Conservation (phyloP, 2,113 vertebrate species). For the Myotis yumanensis region DNA sequence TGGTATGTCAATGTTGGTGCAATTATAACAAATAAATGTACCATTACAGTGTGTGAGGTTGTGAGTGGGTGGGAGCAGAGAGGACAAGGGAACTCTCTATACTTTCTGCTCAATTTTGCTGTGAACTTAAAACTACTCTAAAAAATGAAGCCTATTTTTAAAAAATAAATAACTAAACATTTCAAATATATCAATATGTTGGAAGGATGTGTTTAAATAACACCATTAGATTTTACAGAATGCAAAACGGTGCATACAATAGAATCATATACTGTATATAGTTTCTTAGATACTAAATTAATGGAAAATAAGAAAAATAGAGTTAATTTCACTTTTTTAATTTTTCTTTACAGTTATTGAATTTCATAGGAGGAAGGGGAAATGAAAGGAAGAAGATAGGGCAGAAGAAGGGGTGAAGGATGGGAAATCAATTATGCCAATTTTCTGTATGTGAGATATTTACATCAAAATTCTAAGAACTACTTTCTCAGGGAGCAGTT, state of each 20-base stretch:
- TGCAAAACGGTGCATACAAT: neutral
- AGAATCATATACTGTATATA: neutral
- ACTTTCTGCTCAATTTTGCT: neutral
- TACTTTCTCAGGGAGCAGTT: constrained; percentile 3
- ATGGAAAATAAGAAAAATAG: constrained; percentile 11
- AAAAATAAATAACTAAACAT: neutral
- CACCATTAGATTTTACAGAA: neutral
- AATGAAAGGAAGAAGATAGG: neutral
- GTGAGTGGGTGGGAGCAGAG: neutral
- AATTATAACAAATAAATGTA: neutral
- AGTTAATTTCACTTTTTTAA: constrained; percentile 27
- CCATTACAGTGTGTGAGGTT: neutral
- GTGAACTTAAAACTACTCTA: neutral
- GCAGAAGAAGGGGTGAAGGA: neutral
- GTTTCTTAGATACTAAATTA: constrained; percentile 25
- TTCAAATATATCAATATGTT: neutral
- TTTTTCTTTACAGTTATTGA: constrained; percentile 39
- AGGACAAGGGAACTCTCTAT: neutral
- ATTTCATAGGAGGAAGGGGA: neutral
- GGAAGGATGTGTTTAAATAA: neutral
- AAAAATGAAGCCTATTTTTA: neutral
- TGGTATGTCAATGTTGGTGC: neutral
- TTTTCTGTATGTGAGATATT: constrained; percentile 9
- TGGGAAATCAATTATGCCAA: neutral
- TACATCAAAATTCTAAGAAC: constrained; percentile 49